These are phyloP conservation scores for Danio rerio DNA, from an alignment of 2,113 vertebrate species.

Conservation along the genomic window DNA sequence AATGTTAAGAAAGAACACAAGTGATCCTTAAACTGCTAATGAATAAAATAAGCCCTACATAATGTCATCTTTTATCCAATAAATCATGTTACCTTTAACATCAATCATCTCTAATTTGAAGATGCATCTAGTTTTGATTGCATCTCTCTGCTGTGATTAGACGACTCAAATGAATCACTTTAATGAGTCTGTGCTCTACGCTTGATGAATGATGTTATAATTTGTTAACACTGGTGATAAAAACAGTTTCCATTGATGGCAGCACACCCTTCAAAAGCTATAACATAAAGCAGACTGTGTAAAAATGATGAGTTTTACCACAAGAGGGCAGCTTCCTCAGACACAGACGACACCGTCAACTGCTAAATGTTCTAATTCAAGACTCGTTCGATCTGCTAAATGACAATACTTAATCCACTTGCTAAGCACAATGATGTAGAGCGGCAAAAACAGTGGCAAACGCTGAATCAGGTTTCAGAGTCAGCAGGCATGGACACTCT, in stretches of 20 bases:
- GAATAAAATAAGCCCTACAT: background rate
- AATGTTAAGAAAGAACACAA: background rate
- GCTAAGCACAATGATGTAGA: conserved; percentile 11
- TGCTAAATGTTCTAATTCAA: conserved; percentile 7
- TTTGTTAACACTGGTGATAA: background rate
- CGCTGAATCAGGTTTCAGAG: conserved; percentile 32
- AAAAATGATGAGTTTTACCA: background rate
- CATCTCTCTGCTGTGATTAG: background rate
- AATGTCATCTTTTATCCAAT: background rate
- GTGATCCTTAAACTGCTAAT: background rate
- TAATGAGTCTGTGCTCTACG: background rate
- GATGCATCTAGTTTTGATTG: background rate
- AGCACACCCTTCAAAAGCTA: background rate
- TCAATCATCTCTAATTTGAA: background rate
- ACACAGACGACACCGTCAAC: conserved; percentile 1
- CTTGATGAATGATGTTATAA: conserved; percentile 7
- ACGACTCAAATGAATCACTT: conserved; percentile 25
- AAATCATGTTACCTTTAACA: background rate
- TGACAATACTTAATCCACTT: conserved; percentile 24
- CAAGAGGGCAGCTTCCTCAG: conserved; percentile 25
- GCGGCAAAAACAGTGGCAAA: conserved; percentile 8
- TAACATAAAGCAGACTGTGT: background rate
- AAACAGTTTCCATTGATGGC: background rate
- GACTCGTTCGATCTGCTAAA: conserved; percentile 17
- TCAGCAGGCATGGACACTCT: conserved; percentile 20